A percentile compares a stretch with the other conserved stretches of the same genome.
These are phyloP conservation scores for Rostratula benghalensis DNA, from an alignment of 2,113 vertebrate species.

Conservation along the genomic window DNA sequence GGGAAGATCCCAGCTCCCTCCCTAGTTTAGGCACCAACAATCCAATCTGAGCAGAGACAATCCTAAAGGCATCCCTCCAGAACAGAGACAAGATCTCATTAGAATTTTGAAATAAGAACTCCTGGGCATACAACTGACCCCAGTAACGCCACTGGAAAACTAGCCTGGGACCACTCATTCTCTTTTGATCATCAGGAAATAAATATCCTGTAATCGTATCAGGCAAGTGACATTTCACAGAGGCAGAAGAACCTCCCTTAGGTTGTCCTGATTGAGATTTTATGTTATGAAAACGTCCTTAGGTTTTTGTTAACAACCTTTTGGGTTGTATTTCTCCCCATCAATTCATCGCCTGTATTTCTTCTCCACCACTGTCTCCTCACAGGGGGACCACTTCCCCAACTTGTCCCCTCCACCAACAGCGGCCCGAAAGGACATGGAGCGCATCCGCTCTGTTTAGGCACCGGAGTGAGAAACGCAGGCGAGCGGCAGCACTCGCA, in stretches of 20 bases:
- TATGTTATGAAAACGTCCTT: not conserved
- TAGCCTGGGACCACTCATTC: accelerated
- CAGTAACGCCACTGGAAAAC: not conserved
- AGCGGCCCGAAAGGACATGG: not conserved
- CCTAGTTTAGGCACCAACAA: not conserved
- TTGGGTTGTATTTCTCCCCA: not conserved
- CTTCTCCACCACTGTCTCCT: not conserved
- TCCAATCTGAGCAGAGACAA: not conserved
- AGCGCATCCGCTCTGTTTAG: not conserved
- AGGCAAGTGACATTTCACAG: not conserved
- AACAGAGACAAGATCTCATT: not conserved
- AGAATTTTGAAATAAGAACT: conserved; percentile 17
- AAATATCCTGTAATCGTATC: accelerated
- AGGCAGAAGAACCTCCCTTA: not conserved
- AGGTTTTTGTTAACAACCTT: accelerated
- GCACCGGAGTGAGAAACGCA: not conserved
- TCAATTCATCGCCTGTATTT: accelerated
- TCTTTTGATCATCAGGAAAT: not conserved
- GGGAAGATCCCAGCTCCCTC: not conserved
- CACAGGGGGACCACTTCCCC: accelerated
- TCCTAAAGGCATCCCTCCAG: conserved; percentile 3
- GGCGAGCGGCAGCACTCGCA: not conserved
- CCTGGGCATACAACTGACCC: not conserved
- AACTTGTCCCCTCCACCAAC: not conserved
- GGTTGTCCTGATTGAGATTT: not conserved